Evolutionary conservation across 1,140 invertebrate species (phyloP), one percentile per base, ranked within the genome.

Genomic region (Drosophila busckii): DNA sequence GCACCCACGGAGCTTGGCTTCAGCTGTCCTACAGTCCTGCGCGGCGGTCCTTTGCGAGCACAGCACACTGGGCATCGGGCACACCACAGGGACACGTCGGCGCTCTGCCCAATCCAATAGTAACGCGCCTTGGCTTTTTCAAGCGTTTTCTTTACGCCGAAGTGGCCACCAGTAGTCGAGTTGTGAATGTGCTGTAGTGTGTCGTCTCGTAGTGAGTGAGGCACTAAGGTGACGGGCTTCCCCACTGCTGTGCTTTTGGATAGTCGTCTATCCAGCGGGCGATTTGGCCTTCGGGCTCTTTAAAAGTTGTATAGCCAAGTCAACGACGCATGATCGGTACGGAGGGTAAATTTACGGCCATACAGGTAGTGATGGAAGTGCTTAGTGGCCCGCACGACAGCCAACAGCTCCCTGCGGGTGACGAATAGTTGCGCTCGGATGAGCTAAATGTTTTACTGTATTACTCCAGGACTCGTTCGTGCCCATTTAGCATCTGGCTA

Each of bases 371-470:
- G 44, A 10, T 46, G 28, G 10, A 34, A 46, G 12, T 31, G 28
- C 15, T 32, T 46, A 2, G 28, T 22, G 20, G 44, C 28, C 4
- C 2, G 17, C 5, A 82, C 35, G 7, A 61, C 59, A 4, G 66
- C 62, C 34, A 84, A 25, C 2, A 85, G 55, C 41, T 78, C 73
- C 19, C 48, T 48, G 28, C 52, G 28, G 1, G 69, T 75, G 3
- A 71, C 62, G 22, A 75, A 29, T 75, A 80, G 20, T 65, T 82
- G 41, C 45, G 54, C 44, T 82, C 63, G 71, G 6, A 87, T 87
- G 68, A 88, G 87, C 2, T 65, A 23, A 37, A 17, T 45, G 56
- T 82, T 66, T 29, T 82, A 48, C 55, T 67, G 41, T 17, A 84
- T 46, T 9, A 91, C 34, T 4, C 54, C 7, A 76, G 45, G 13